Evolutionary conservation across 64 coral and sea anemone species (phyloP), one percentile per base, ranked within the genome.

Genomic region (Hydrozoanthus tunicans): DNA sequence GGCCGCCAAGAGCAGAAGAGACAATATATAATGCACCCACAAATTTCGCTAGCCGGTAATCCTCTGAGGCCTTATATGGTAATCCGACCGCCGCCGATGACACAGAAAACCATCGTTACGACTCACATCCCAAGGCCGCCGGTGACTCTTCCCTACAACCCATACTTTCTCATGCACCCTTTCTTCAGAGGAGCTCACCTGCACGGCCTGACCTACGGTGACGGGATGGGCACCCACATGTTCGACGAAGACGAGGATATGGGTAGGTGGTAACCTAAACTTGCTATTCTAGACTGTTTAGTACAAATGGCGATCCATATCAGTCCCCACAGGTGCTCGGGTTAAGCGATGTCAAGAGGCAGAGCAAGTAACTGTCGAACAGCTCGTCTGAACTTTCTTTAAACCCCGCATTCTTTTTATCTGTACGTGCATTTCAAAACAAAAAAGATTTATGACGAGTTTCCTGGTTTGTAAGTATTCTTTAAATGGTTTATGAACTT

Each of bases 71-170:
- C 97, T 3, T 96, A 93, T 51, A 95, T 99, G 92, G 92, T 95
- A 55, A 99, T 99, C 90, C 85, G 92, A 73, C 97, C 97, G 6
- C 92, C 94, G 5, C 97, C 97, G 2, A 93, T 99, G 94, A 99
- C 97, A 15, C 97, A 99, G 80, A 92, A 93, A 90, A 99, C 97
- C 0, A 94, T 99, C 7, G 97, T 99, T 1, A 99, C 97, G 15
- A 99, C 97, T 14, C 94, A 95, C 79, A 99, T 99, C 63, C 97
- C 97, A 10, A 73, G 97, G 15, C 94, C 97, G 3, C 97, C 97
- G 24, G 59, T 99, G 58, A 81, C 92, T 1, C 73, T 99, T 20
- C 97, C 97, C 3, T 99, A 95, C 63, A 96, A 95, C 9, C 78
- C 92, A 6, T 77, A 93, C 59, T 25, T 96, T 6, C 81, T 95